A percentile compares a stretch with the other conserved stretches of the same genome.
Evolutionary conservation across 2,888 invertebrate species (phyloP).

Genomic region (Tiliacea citrago): DNA sequence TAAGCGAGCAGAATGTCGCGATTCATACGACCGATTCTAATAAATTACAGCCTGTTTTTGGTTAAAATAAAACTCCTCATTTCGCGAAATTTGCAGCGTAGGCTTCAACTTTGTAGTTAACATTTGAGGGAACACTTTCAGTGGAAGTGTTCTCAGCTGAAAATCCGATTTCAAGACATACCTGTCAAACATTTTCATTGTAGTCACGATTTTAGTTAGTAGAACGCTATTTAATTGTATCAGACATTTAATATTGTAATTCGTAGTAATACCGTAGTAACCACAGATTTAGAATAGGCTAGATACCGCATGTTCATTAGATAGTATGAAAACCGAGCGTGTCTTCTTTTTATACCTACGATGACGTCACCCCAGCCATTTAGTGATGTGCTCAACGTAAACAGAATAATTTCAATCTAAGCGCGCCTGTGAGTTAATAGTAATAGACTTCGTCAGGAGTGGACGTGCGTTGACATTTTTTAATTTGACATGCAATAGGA

Average conservation of each 20-base stretch:
- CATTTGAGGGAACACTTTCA: background rate
- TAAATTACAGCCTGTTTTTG: background rate
- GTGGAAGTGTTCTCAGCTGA: background rate
- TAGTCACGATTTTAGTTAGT: background rate
- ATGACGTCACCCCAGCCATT: too few species aligned
- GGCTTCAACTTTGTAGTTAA: background rate
- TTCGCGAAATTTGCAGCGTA: background rate
- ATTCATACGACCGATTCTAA: background rate
- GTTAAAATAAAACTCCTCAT: background rate
- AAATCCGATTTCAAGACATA: background rate
- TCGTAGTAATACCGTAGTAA: background rate
- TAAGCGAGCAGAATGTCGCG: background rate
- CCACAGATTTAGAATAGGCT: too few species aligned
- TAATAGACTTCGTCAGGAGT: too few species aligned
- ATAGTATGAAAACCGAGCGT: too few species aligned
- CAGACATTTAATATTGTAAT: background rate
- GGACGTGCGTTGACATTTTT: too few species aligned
- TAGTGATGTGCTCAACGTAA: too few species aligned
- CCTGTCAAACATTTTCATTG: background rate
- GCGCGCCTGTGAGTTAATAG: too few species aligned
- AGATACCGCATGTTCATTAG: too few species aligned
- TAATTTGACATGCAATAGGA: too few species aligned
- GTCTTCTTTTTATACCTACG: too few species aligned
- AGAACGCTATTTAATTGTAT: background rate
- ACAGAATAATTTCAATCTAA: too few species aligned